Conservation (phyloP, 2,888 invertebrate genomes). For the Leucophenga maculata region DNA sequence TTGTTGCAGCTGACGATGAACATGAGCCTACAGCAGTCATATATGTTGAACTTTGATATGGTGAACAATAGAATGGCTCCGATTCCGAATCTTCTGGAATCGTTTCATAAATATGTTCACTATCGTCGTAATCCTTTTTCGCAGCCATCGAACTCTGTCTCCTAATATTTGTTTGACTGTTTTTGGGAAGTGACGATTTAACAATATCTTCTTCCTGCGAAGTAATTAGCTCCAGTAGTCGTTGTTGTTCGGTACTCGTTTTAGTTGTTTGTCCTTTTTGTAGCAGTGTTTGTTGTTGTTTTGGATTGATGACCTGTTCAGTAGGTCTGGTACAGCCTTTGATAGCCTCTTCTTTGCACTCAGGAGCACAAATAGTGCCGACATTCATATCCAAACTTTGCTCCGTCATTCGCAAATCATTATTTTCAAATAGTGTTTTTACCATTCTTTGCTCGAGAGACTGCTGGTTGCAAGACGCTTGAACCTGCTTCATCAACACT, state of each 20-base stretch:
- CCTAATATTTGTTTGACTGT: background rate
- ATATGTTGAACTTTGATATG: slow-evolving; percentile 74
- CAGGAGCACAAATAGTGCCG: too few species aligned
- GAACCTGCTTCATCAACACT: slow-evolving; percentile 45
- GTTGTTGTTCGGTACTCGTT: slow-evolving; percentile 23
- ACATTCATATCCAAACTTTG: background rate
- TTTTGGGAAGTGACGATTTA: slow-evolving; percentile 3
- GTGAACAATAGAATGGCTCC: slow-evolving; percentile 78
- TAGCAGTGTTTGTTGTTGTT: slow-evolving; percentile 6
- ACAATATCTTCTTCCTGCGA: background rate
- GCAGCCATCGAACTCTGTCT: background rate
- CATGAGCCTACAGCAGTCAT: slow-evolving; percentile 55
- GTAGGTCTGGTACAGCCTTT: background rate
- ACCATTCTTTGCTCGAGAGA: background rate
- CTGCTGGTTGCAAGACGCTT: slow-evolving; percentile 20
- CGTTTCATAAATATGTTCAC: slow-evolving; percentile 79
- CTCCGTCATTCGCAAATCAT: background rate
- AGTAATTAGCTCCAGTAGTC: background rate
- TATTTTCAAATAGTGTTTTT: background rate
- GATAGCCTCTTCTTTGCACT: background rate
- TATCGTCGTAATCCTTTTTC: slow-evolving; percentile 72
- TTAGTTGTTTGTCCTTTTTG: slow-evolving; percentile 22
- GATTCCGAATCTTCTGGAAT: slow-evolving; percentile 77
- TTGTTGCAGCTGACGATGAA: slow-evolving; percentile 44
- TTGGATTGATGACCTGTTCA: background rate